Evolutionary conservation across 2,797 vertebrate genomes (phyloP), one percentile per base, ranked within the genome.

Genomic region (Bucorvus abyssinicus): DNA sequence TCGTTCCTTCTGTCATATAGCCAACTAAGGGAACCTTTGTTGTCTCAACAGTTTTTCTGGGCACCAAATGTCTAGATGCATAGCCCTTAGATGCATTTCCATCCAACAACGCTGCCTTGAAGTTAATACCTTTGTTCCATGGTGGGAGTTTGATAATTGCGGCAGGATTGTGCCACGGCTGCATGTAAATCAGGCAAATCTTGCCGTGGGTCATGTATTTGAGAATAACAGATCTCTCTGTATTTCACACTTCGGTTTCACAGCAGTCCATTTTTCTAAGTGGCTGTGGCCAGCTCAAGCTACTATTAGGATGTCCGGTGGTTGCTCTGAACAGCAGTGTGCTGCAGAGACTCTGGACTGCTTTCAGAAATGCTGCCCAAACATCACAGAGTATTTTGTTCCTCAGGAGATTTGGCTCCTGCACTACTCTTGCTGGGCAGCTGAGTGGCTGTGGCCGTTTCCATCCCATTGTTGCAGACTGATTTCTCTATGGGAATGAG

Each of bases 31-130:
- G 29, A 89, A 32, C 20, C 9, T 84, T 24, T 53, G 3, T 18
- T 74, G 29, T 71, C 65, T 55, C 14, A 40, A 29, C 7, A 56
- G 1, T 53, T 68, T 56, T 56, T 75, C 32, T 20, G 78, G 56
- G 36, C 29, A 23, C 9, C 2, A 0, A 23, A 8, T 29, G 47
- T 23, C 19, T 47, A 12, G 50, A 8, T 69, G n/a, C 12, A 6
- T 20, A 30, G 27, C 18, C 52, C 29, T 84, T 70, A 42, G 26
- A 8, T 32, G 34, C 2, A 3, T 30, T 40, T 69, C 11, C 1
- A 0, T 64, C 15, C 3, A 14, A 12, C 32, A 57, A 17, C 0
- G 1, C n/a, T 70, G 15, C 60, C 38, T 38, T 57, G 26, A 49
- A 71, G 40, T n/a, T 2, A 9, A 26, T 60, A 47, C 9, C 20